A percentile compares a stretch with the other conserved stretches of the same genome.
Evolutionary conservation across 1,140 invertebrate species (phyloP).

Genomic region (Drosophila orena): DNA sequence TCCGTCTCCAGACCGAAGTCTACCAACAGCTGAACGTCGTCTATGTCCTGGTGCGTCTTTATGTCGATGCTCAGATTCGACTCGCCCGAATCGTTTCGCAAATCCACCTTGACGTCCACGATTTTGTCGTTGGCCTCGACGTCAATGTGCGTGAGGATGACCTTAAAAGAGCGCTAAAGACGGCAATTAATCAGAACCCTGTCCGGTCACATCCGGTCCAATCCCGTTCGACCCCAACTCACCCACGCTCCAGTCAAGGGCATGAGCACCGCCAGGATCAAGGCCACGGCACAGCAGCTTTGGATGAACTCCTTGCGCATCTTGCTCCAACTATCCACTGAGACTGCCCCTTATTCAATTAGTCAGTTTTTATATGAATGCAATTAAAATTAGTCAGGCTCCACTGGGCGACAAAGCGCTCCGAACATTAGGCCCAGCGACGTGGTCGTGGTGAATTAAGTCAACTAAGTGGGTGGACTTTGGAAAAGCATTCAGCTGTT

Average conservation of each 20-base stretch:
- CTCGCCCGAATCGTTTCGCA: conserved; percentile 53
- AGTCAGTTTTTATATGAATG: conserved; percentile 43
- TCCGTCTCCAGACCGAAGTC: conserved; percentile 53
- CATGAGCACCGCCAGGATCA: conserved; percentile 26
- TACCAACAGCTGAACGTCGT: conserved; percentile 47
- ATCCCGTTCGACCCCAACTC: conserved; percentile 9
- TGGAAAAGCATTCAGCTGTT: conserved; percentile 52
- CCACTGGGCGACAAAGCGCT: conserved; percentile 44
- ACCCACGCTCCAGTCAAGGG: conserved; percentile 52
- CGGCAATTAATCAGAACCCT: conserved; percentile 2
- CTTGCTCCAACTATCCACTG: conserved; percentile 54
- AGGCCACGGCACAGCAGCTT: conserved; percentile 10
- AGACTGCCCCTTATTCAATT: conserved; percentile 41
- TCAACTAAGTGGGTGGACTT: conserved; percentile 48
- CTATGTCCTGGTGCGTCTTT: conserved; percentile 42
- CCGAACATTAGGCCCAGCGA: conserved; percentile 38
- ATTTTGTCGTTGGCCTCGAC: conserved; percentile 57
- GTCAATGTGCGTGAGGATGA: conserved; percentile 58
- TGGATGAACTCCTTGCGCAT: conserved; percentile 40
- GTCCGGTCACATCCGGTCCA: no score
- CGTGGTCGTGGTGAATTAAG: conserved; percentile 35
- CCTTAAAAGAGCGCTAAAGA: conserved; percentile 74
- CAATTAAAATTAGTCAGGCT: conserved; percentile 49
- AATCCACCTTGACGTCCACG: conserved; percentile 53
- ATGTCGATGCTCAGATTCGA: conserved; percentile 36